Evolutionary conservation across 2,888 invertebrate species (phyloP).

Genomic region (Junonia oenone): DNA sequence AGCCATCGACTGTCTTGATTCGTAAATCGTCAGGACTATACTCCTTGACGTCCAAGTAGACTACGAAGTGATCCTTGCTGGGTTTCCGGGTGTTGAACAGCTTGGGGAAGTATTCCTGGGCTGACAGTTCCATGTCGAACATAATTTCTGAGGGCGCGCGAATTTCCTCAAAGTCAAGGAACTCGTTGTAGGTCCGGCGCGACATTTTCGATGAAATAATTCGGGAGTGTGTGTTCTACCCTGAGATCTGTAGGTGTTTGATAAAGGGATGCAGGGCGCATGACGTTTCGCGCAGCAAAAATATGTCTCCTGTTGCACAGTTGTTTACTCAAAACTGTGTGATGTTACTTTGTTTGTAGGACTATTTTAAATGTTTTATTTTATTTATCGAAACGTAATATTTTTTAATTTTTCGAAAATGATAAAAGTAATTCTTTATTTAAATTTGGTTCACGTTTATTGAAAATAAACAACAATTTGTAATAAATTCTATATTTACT

Average conservation of each 20-base stretch:
- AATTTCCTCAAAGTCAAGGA: not conserved
- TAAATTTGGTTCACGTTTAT: too few species aligned
- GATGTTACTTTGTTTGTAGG: too few species aligned
- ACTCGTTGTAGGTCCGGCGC: not conserved
- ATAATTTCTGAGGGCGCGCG: not conserved
- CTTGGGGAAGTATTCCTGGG: not conserved
- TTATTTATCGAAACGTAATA: too few species aligned
- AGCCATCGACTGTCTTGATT: not conserved
- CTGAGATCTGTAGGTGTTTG: not conserved
- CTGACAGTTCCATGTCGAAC: not conserved
- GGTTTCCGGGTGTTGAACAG: not conserved
- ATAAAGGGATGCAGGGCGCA: constrained; percentile 1
- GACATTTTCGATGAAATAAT: not conserved
- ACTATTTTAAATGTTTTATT: too few species aligned
- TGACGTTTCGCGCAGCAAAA: not conserved
- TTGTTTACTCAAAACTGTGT: too few species aligned
- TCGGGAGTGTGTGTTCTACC: not conserved
- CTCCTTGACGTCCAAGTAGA: not conserved
- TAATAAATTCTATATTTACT: too few species aligned
- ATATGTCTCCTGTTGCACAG: not conserved
- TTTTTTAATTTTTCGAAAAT: too few species aligned
- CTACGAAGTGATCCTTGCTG: not conserved
- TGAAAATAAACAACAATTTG: too few species aligned
- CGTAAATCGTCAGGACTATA: not conserved
- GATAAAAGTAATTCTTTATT: too few species aligned